Conservation (phyloP, 2,113 vertebrate genomes). For the Athene noctua region DNA sequence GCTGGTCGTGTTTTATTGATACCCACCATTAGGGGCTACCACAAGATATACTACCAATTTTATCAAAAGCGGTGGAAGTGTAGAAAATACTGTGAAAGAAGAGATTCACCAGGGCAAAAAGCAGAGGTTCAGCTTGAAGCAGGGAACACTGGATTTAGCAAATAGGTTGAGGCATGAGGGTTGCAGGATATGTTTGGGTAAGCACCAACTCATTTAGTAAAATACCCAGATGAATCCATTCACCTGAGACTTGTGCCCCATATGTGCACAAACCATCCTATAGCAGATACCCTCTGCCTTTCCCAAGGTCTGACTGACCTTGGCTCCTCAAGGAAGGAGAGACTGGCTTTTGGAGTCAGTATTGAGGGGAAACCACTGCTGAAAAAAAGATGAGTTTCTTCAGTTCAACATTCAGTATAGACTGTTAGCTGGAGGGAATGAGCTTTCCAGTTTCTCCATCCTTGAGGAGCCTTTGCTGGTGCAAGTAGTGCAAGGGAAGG, state of each 20-base stretch:
- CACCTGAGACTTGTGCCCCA: not conserved
- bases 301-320: not conserved
- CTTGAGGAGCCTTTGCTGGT: not conserved
- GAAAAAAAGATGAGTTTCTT: not conserved
- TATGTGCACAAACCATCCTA: not conserved
- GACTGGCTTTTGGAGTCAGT: not conserved
- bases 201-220: not conserved
- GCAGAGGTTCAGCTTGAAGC: not conserved
- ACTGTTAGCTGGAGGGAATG: not conserved
- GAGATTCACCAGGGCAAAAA: not conserved
- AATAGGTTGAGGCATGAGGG: not conserved
- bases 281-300: not conserved
- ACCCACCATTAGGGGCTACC: not conserved
- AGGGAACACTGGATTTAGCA: not conserved
- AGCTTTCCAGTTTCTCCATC: not conserved
- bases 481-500: not conserved
- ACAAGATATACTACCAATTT: not conserved
- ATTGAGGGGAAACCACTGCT: not conserved
- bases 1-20: slow-evolving; percentile 30
- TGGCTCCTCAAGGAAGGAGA: not conserved
- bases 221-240: not conserved
- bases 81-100: not conserved
- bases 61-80: not conserved
- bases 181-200: not conserved
- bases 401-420: not conserved